Conservation (phyloP, 2,888 invertebrate genomes). For the Siphlonurus alternatus region DNA sequence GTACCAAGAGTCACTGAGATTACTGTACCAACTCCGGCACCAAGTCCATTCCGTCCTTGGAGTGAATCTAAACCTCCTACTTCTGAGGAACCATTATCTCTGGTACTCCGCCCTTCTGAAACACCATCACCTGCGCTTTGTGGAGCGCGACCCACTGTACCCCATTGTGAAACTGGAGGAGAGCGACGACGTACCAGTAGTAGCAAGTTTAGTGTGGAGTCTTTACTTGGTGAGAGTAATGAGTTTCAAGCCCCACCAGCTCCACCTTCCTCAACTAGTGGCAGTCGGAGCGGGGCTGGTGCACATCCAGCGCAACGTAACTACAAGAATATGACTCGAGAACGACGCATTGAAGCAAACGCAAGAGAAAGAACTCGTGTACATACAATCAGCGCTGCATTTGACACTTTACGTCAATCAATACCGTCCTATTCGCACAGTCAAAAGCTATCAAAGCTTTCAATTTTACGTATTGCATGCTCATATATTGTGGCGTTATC, state of each 20-base stretch:
- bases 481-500: constrained; percentile 82
- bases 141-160: neutral
- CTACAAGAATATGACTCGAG: constrained; percentile 91
- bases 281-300: neutral
- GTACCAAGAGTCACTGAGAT: neutral
- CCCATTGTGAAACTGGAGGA: no score
- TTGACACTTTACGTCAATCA: constrained; percentile 67
- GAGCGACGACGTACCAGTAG: neutral
- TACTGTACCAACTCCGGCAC: neutral
- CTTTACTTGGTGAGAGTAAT: neutral
- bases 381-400: constrained; percentile 90
- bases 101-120: constrained; percentile 27
- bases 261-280: constrained; percentile 2
- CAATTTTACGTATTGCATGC: constrained; percentile 82
- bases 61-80: constrained; percentile 10
- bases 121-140: neutral
- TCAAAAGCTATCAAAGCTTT: constrained; percentile 84
- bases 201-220: constrained; percentile 4
- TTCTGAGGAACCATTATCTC: constrained; percentile 45
- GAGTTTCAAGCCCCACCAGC: constrained; percentile 4
- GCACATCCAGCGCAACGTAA: constrained; percentile 35
- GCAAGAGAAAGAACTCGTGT: constrained; percentile 83
- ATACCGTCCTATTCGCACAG: constrained; percentile 86
- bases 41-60: constrained; percentile 8
- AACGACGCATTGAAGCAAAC: constrained; percentile 84